Percentiles rank a stretch among this genome's conserved stretches.
phyloP scores from a whole-genome alignment of 35 echinoderm and acorn worm genomes.

The Anneissia japonica region DNA sequence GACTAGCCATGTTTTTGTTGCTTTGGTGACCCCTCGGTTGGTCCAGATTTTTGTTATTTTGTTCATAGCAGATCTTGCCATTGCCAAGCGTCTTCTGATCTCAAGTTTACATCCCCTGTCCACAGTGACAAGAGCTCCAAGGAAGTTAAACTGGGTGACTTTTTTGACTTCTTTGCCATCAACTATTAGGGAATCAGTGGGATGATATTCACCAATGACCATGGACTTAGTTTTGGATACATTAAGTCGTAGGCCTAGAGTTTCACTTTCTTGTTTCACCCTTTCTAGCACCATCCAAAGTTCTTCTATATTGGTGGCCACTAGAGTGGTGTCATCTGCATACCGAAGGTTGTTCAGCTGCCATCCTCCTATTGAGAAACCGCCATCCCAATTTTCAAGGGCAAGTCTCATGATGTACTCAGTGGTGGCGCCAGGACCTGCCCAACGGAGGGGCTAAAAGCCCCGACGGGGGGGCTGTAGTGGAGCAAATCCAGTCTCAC shows the following conservation, averaged over 20 bases:
- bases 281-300: not conserved
- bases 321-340: constrained; percentile 23
- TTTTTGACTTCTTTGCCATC: constrained; percentile 19
- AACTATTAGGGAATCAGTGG: not conserved
- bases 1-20: not conserved
- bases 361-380: constrained; percentile 16
- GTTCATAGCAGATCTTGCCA: not conserved
- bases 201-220: not conserved
- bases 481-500: too few species aligned
- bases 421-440: too few species aligned
- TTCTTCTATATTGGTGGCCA: constrained; percentile 3
- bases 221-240: constrained; percentile 22
- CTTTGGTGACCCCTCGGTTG: constrained; percentile 2
- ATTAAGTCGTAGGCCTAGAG: constrained; percentile 6
- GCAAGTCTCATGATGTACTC: constrained; percentile 23
- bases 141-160: constrained; percentile 20
- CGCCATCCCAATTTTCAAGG: not conserved
- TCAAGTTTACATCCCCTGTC: constrained; percentile 1
- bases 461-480: too few species aligned
- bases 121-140: constrained; percentile 10
- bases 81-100: constrained; percentile 10
- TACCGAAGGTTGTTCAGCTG: constrained; percentile 19
- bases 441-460: too few species aligned
- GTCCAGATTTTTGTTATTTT: constrained; percentile 18
- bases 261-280: constrained; percentile 8